These are phyloP conservation scores for Larimichthys crocea DNA, from an alignment of 2,113 vertebrate genomes.

Conservation along the genomic window DNA sequence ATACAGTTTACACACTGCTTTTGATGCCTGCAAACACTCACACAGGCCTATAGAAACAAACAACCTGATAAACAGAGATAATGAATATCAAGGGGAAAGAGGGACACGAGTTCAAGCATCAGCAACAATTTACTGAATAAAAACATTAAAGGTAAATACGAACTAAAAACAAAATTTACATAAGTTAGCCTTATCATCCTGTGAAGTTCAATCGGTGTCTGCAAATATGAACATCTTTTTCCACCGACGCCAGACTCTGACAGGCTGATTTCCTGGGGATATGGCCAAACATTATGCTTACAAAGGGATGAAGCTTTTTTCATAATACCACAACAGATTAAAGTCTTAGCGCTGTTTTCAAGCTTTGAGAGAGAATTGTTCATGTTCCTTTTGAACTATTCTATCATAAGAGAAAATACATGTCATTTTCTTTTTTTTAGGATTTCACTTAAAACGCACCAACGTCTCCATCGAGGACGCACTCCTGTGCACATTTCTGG, in stretches of 20 bases:
- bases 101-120: slow-evolving; percentile 28
- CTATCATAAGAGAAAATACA: slow-evolving; percentile 28
- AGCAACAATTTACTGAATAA: slow-evolving; percentile 31
- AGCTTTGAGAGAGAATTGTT: slow-evolving; percentile 35
- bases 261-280: slow-evolving; percentile 57
- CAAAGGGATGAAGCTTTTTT: slow-evolving; percentile 60
- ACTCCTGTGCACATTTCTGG: neutral
- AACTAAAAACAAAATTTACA: slow-evolving; percentile 42
- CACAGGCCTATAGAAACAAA: slow-evolving; percentile 27
- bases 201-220: slow-evolving; percentile 48
- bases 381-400: slow-evolving; percentile 49
- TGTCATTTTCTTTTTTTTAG: slow-evolving; percentile 15
- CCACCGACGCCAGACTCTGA: slow-evolving; percentile 34
- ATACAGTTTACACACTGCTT: neutral
- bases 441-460: slow-evolving; percentile 2
- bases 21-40: slow-evolving; percentile 16
- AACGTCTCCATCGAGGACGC: neutral
- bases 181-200: slow-evolving; percentile 35
- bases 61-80: slow-evolving; percentile 37
- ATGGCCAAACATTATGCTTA: slow-evolving; percentile 56
- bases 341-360: slow-evolving; percentile 35
- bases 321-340: slow-evolving; percentile 58
- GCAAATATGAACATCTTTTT: slow-evolving; percentile 55
- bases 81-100: slow-evolving; percentile 40
- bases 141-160: slow-evolving; percentile 42